Percentiles rank a stretch among this genome's conserved stretches.
Evolutionary conservation across 2,797 vertebrate species (phyloP).

Genomic region (Falco cherrug): DNA sequence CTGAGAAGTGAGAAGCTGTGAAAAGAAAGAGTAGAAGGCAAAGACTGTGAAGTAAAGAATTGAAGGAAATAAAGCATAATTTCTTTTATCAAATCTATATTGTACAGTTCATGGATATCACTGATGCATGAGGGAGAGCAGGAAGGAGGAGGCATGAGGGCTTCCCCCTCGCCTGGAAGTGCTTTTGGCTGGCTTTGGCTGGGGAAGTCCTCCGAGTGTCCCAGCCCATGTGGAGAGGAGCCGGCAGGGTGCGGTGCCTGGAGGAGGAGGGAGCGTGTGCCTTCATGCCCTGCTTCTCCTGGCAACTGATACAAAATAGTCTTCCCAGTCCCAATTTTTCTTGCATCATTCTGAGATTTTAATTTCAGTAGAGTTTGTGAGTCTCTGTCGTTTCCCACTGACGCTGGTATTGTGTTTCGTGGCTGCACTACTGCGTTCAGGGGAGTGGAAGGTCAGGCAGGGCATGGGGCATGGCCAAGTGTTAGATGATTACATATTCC

Average conservation of each 20-base stretch:
- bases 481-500: background rate
- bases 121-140: background rate
- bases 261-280: background rate
- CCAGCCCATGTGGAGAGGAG: accelerated
- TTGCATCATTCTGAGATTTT: background rate
- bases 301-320: background rate
- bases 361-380: background rate
- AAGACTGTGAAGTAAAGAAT: background rate
- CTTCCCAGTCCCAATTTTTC: background rate
- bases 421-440: background rate
- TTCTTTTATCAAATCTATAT: background rate
- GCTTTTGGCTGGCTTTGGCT: background rate
- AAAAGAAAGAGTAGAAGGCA: background rate
- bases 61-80: background rate
- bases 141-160: background rate
- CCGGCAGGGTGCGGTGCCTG: background rate
- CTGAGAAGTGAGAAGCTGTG: background rate
- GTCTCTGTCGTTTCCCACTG: background rate
- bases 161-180: background rate
- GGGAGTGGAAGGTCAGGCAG: background rate
- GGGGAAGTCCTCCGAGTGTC: background rate
- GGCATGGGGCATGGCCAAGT: background rate
- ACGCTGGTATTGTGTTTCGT: background rate
- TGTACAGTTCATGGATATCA: background rate
- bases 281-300: background rate